phyloP scores from a whole-genome alignment of 2,888 invertebrate species.

The Acanthosepion lycidas region DNA sequence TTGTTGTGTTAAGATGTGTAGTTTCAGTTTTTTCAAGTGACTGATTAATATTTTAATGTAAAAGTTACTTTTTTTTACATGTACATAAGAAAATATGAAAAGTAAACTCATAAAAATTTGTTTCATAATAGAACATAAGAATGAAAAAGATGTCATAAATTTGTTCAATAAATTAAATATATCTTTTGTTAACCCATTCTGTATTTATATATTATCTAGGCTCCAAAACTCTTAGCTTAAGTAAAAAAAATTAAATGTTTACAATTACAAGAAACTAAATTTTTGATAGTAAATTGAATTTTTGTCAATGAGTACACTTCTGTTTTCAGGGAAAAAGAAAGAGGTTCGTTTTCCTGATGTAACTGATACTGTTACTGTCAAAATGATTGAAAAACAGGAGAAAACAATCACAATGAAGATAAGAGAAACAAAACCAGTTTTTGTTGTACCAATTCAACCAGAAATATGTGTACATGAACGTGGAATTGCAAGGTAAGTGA shows the following conservation, averaged over 20 bases:
- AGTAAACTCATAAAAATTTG: no score
- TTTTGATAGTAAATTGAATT: not conserved
- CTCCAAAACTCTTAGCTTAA: no score
- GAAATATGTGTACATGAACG: conserved; percentile 70
- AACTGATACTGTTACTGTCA: conserved; percentile 62
- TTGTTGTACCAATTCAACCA: conserved; percentile 68
- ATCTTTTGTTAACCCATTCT: not conserved
- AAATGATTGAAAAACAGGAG: conserved; percentile 66
- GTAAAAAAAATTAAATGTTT: not conserved
- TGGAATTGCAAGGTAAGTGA: conserved; percentile 70
- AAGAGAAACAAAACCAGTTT: conserved; percentile 62
- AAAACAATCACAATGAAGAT: conserved; percentile 54
- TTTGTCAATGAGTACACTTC: not conserved
- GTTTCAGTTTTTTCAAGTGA: no score
- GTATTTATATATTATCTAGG: no score
- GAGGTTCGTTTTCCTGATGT: conserved; percentile 61
- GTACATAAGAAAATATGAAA: no score
- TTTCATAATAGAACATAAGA: not conserved
- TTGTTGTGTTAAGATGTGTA: no score
- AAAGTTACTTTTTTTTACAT: no score
- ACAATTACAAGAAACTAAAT: not conserved
- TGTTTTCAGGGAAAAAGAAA: conserved; percentile 66
- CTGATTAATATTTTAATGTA: no score
- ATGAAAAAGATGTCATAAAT: not conserved
- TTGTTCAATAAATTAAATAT: not conserved